Percentiles rank a stretch among this genome's conserved stretches.
phyloP scores from a whole-genome alignment of 2,888 invertebrate genomes.

The Heliconius ethilla region DNA sequence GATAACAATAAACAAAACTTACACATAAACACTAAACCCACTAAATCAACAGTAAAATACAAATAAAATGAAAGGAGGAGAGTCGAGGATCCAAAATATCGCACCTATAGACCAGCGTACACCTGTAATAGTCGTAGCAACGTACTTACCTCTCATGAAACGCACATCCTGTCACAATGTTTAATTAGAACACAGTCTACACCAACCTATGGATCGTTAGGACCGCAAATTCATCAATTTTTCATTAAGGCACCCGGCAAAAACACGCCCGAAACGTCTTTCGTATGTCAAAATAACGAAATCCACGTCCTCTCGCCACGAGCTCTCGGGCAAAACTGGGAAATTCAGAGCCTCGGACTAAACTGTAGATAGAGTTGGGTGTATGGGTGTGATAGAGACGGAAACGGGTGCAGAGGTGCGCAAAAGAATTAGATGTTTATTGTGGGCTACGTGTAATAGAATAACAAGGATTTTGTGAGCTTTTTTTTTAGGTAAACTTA shows the following conservation, averaged over 20 bases:
- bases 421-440: constrained; percentile 81
- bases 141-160: constrained; percentile 58
- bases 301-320: constrained; percentile 58
- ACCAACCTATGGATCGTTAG: constrained; percentile 55
- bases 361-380: constrained; percentile 50
- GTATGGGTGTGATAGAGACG: constrained; percentile 57
- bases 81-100: constrained; percentile 17
- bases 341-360: constrained; percentile 62
- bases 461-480: constrained; percentile 5
- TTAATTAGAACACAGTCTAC: constrained; percentile 57
- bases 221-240: constrained; percentile 65
- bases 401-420: constrained; percentile 75
- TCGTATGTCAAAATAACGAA: constrained; percentile 20
- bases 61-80: constrained; percentile 1
- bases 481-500: not conserved
- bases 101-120: constrained; percentile 29
- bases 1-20: not conserved
- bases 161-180: constrained; percentile 59
- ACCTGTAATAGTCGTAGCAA: constrained; percentile 66
- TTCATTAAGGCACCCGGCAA: constrained; percentile 70
- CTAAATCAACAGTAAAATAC: not conserved
- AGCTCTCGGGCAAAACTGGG: constrained; percentile 74
- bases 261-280: constrained; percentile 65
- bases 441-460: constrained; percentile 61
- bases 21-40: not conserved